These are phyloP conservation scores for Chlorocebus sabaeus DNA, from an alignment of 2,113 vertebrate genomes.

Conservation along the genomic window DNA sequence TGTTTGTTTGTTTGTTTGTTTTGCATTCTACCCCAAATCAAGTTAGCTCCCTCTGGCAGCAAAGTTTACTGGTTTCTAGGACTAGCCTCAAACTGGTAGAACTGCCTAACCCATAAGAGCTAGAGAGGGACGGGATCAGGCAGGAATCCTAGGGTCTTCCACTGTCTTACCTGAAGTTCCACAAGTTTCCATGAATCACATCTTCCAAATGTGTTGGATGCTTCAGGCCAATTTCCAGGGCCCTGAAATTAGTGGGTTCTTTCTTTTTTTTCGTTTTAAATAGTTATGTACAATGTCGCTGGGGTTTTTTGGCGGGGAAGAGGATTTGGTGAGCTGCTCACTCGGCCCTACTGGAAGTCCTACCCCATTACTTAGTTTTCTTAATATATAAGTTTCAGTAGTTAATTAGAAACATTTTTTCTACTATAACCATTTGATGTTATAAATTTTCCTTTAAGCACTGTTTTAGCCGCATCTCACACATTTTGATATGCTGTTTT, in stretches of 20 bases:
- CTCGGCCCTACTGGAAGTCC: background rate
- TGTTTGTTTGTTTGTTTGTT: background rate
- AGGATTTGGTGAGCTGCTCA: background rate
- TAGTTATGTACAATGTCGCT: background rate
- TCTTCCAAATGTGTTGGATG: background rate
- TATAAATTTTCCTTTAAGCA: background rate
- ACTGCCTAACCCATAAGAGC: too few relatives aligned
- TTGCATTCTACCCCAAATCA: background rate
- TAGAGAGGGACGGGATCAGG: background rate
- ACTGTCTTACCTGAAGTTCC: background rate
- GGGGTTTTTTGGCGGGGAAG: background rate
- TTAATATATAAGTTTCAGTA: background rate
- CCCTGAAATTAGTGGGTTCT: background rate
- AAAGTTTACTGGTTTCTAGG: background rate
- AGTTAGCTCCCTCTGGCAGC: too few relatives aligned
- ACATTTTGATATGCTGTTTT: background rate
- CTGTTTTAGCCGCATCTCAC: background rate
- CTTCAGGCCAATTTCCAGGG: background rate
- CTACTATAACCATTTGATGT: background rate
- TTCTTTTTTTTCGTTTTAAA: too few relatives aligned
- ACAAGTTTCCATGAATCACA: background rate
- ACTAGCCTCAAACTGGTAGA: background rate
- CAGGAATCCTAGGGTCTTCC: background rate
- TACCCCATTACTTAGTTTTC: background rate
- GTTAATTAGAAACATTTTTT: background rate